Evolutionary conservation across 1,140 invertebrate genomes (phyloP).

Genomic region (Zelostemma sp.): DNA sequence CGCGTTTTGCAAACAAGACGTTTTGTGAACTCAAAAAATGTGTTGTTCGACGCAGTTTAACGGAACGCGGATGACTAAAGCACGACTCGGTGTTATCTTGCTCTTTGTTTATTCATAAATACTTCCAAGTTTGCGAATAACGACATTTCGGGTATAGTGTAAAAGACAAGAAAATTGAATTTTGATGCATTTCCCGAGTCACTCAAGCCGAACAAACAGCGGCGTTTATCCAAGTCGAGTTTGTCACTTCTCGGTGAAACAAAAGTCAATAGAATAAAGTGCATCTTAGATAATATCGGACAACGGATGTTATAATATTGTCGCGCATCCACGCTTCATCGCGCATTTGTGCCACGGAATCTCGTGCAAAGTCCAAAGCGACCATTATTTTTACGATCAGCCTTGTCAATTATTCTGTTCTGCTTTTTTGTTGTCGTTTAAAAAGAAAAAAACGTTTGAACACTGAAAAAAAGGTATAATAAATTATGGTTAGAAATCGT

Average conservation of each 20-base stretch:
- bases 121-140: background rate
- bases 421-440: no score
- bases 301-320: slow-evolving; percentile 11
- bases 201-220: slow-evolving; percentile 15
- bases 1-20: background rate
- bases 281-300: slow-evolving; percentile 11
- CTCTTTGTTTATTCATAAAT: background rate
- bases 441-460: no score
- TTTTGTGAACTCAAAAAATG: no score
- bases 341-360: slow-evolving; percentile 18
- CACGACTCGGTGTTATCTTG: background rate
- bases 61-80: background rate
- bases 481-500: no score
- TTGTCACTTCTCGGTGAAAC: slow-evolving; percentile 10
- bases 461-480: no score
- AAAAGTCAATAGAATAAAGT: slow-evolving; percentile 23
- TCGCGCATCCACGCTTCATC: slow-evolving; percentile 6
- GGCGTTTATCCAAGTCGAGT: slow-evolving; percentile 8
- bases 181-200: slow-evolving; percentile 12
- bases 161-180: slow-evolving; percentile 19
- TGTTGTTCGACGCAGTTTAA: background rate
- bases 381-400: background rate
- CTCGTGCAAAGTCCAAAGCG: background rate
- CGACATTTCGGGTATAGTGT: background rate
- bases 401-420: no score